These are phyloP conservation scores for Clarias pachynema DNA, from an alignment of 2,797 vertebrate species.

Conservation along the genomic window DNA sequence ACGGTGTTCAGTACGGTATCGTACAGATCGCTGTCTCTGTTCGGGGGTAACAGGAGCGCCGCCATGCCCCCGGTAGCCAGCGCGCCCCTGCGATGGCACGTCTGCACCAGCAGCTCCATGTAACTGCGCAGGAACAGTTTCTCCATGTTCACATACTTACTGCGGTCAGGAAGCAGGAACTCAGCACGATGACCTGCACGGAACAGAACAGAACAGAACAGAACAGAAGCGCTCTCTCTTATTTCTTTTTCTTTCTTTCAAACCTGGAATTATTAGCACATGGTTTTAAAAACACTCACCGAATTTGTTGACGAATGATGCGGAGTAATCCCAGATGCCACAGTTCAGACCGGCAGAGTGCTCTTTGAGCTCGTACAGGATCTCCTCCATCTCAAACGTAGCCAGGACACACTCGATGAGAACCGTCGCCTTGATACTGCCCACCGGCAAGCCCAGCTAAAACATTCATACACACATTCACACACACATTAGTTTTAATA, in stretches of 20 bases:
- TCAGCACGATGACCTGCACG: constrained; percentile 69
- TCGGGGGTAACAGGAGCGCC: constrained; percentile 71
- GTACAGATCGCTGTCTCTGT: constrained; percentile 56
- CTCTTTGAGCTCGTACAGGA: constrained; percentile 77
- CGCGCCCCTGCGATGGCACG: constrained; percentile 75
- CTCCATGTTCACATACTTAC: constrained; percentile 84
- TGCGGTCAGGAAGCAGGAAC: constrained; percentile 82
- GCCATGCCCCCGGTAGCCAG: constrained; percentile 79
- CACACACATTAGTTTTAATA: not conserved
- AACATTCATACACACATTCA: constrained; percentile 42
- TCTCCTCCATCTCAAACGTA: constrained; percentile 85
- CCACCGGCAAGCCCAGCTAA: constrained; percentile 74
- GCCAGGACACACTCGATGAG: constrained; percentile 82
- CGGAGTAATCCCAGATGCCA: constrained; percentile 86
- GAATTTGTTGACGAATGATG: constrained; percentile 82
- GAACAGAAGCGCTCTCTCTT: not conserved
- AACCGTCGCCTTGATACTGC: constrained; percentile 79
- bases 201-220: too few relatives aligned
- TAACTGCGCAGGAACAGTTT: constrained; percentile 80
- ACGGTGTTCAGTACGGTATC: constrained; percentile 65
- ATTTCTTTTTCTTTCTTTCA: too few relatives aligned
- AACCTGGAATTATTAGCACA: not conserved
- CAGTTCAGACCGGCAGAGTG: constrained; percentile 85
- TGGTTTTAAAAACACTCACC: constrained; percentile 59
- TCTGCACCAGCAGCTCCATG: constrained; percentile 83